Evolutionary conservation across 2,797 vertebrate species (phyloP), one percentile per base, ranked within the genome.

Genomic region (Intellagama lesueurii): DNA sequence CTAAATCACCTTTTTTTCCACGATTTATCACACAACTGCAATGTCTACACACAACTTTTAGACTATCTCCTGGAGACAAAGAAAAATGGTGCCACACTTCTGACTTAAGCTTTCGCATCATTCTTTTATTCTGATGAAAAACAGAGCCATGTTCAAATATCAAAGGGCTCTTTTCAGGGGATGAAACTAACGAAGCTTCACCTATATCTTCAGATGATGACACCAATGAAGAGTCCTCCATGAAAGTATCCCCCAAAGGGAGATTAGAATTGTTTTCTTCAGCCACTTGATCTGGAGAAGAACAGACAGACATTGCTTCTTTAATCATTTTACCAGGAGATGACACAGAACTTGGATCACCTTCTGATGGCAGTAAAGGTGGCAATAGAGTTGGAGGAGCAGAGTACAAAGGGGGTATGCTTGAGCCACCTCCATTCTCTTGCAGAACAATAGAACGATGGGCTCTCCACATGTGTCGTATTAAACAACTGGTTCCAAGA

Each of bases 21-120:
- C 98, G 98, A 83, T 98, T 99, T 93, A 99, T 98, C 93, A 98
- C 97, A 44, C 99, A 99, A 19, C 97, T 97, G 93, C 99, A 99
- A 95, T 99, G 98, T 81, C 98, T 97, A 94, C 99, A 99, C 92
- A 99, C 97, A 26, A 98, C 99, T 97, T 99, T 99, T 83, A 99
- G 96, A 93, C 98, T 99, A 95, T 99, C 98, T 26, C 96, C 97
- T 77, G 98, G 98, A 0, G 98, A 99, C 91, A 99, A 97, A 0
- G 98, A 99, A 92, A 99, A 99, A 96, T 99, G 99, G 90, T 99
- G 98, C 99, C 99, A 99, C 47, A 99, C 98, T 95, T 99, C 99
- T 0, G 98, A 99, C 95, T 99, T 99, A 72, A 99, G 98, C 87
- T 98, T 97, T 94, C 98, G 98, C 98, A 99, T 99, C 77, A 98